Percentiles rank a stretch among this genome's conserved stretches.
Conservation (phyloP, 2,797 vertebrate genomes). For the Percopsis omiscomaycus region DNA sequence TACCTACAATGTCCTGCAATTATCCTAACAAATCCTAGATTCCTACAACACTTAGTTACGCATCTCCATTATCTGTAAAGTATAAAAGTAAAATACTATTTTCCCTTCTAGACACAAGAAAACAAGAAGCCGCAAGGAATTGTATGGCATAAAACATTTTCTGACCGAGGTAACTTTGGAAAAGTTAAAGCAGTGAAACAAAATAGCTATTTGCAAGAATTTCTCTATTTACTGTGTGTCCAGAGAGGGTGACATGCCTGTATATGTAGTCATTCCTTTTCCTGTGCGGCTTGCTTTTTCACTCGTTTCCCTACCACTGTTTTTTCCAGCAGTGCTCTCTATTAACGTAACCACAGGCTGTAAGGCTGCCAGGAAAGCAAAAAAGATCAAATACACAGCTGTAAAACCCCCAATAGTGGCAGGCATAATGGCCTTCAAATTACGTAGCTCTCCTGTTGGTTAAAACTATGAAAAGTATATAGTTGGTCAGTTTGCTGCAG, state of each 20-base stretch:
- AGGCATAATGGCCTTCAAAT: slow-evolving; percentile 32
- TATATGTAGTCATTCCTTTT: slow-evolving; percentile 18
- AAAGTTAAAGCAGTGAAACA: neutral
- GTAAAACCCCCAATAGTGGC: slow-evolving; percentile 30
- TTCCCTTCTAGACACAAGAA: no score
- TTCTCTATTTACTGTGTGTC: neutral
- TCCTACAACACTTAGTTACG: slow-evolving; percentile 15
- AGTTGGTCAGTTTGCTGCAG: slow-evolving; percentile 3
- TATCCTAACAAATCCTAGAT: slow-evolving; percentile 37
- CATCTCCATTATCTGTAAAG: slow-evolving; percentile 4
- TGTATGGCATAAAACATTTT: neutral
- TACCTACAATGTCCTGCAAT: slow-evolving; percentile 19
- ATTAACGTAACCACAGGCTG: slow-evolving; percentile 60
- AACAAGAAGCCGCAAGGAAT: neutral
- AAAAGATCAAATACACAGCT: slow-evolving; percentile 32
- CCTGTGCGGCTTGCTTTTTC: neutral
- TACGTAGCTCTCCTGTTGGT: slow-evolving; percentile 9
- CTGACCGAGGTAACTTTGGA: neutral
- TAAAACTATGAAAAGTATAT: slow-evolving; percentile 47
- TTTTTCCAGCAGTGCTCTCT: slow-evolving; percentile 40
- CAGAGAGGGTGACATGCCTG: slow-evolving; percentile 3
- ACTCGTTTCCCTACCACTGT: slow-evolving; percentile 9
- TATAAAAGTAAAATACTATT: no score
- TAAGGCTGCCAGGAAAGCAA: slow-evolving; percentile 61
- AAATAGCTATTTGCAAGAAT: neutral